Evolutionary conservation across 2,888 invertebrate genomes (phyloP).

Genomic region (Petrolisthes cinctipes): DNA sequence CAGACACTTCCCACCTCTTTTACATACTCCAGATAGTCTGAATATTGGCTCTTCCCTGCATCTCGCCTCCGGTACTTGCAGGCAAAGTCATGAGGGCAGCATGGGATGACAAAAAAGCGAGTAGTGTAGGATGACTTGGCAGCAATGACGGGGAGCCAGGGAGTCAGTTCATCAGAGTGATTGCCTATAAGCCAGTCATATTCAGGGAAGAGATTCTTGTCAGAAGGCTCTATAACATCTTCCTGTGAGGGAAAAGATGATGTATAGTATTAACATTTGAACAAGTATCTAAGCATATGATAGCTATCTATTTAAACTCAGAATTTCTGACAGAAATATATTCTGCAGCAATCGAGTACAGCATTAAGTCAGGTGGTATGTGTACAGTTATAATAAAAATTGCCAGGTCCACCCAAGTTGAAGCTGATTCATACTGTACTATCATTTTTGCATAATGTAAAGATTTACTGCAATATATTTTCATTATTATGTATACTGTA

Average conservation of each 20-base stretch:
- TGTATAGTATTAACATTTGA: conserved; percentile 4
- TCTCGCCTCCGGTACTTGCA: conserved; percentile 85
- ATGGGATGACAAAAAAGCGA: conserved; percentile 91
- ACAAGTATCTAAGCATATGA: not conserved
- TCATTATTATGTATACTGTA: too few species aligned
- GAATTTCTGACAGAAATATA: too few species aligned
- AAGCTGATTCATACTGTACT: too few species aligned
- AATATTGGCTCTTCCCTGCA: conserved; percentile 80
- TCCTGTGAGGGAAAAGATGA: conserved; percentile 39
- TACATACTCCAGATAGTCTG: conserved; percentile 72
- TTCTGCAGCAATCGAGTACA: too few species aligned
- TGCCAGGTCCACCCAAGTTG: too few species aligned
- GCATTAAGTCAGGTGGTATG: too few species aligned
- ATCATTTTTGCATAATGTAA: too few species aligned
- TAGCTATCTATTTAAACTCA: not conserved
- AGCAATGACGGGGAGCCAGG: conserved; percentile 96
- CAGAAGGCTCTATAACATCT: conserved; percentile 78
- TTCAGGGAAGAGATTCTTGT: conserved; percentile 78
- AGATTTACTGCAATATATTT: too few species aligned
- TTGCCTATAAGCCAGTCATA: conserved; percentile 96
- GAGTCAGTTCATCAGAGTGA: conserved; percentile 98
- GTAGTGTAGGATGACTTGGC: conserved; percentile 81
- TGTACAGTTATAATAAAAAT: too few species aligned
- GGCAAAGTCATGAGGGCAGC: conserved; percentile 93
- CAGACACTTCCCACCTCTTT: conserved; percentile 77